Evolutionary conservation across 2,113 vertebrate species (phyloP), one percentile per base, ranked within the genome.

Genomic region (Marmota monax): DNA sequence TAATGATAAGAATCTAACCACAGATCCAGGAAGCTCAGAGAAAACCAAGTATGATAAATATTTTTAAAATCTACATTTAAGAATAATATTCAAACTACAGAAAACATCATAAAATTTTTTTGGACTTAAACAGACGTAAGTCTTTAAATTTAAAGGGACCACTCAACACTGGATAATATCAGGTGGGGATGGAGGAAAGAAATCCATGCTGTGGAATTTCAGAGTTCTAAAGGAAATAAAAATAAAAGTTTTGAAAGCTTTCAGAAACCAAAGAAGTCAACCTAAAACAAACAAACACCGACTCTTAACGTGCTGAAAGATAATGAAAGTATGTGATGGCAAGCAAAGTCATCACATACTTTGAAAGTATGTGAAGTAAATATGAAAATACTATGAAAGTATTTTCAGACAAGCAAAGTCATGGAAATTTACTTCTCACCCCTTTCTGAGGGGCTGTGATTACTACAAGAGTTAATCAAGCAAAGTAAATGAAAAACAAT

Each of bases 101-200:
- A 61, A n/a, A 92, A 77, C 25, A 72, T 42, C 20, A 67, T 69
- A 67, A 69, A 48, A 29, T 2, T 89, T 53, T 76, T 45, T 67
- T 77, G 42, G 32, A 76, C n/a, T 58, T 74, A 20, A 88, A 70
- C 22, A 89, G 34, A 53, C 11, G 23, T 12, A 45, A 63, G 10
- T 16, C 27, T 79, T 76, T 89, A 88, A 73, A 72, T 95, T 80
- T 61, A 84, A 92, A 92, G 29, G 88, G n/a, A 70, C 20, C n/a
- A 65, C 34, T 96, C 73, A 92, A 34, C 39, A 25, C 37, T 84
- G 20, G 37, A 84, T 32, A 92, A 10, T 63, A 85, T n/a, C 51
- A 92, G 76, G 0, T 83, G 25, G 48, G 45, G 25, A n/a, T 76
- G 18, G 11, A 92, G 27, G n/a, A 87, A 87, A 72, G 83, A 58